phyloP scores from a whole-genome alignment of 2,888 invertebrate genomes.

The Alloplasta piceator region DNA sequence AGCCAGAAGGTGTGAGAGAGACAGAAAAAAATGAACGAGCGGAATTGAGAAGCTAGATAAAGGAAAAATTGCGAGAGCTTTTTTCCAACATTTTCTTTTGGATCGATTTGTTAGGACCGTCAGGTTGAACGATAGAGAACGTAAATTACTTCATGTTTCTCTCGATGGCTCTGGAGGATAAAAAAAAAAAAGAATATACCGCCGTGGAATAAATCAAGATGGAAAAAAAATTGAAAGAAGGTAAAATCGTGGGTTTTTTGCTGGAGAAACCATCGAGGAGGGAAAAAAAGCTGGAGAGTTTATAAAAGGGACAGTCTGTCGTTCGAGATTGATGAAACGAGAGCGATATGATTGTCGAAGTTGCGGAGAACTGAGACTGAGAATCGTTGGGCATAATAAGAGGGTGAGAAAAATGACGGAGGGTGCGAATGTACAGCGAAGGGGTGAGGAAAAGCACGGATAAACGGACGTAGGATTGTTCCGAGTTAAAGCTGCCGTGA shows the following conservation, averaged over 20 bases:
- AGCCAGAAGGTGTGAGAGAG: not conserved
- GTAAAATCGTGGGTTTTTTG: slow-evolving; percentile 24
- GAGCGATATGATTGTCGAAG: too few species aligned
- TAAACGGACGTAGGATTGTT: slow-evolving; percentile 44
- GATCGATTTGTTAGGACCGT: slow-evolving; percentile 52
- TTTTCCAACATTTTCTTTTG: not conserved
- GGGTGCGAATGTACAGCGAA: slow-evolving; percentile 19
- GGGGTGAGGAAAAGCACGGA: slow-evolving; percentile 22
- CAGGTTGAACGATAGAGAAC: slow-evolving; percentile 24
- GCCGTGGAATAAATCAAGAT: not conserved
- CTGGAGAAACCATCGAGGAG: not conserved
- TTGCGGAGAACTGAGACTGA: too few species aligned
- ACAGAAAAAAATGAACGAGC: slow-evolving; percentile 20
- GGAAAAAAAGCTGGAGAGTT: too few species aligned
- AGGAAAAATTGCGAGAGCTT: slow-evolving; percentile 34
- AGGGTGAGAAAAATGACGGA: slow-evolving; percentile 30
- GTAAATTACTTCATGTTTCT: slow-evolving; percentile 50
- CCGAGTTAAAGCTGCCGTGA: slow-evolving; percentile 54
- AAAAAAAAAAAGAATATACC: slow-evolving; percentile 2
- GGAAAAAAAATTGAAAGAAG: not conserved
- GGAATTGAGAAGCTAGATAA: slow-evolving; percentile 41
- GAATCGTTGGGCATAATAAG: not conserved
- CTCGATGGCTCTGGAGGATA: slow-evolving; percentile 11
- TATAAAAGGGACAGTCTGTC: not conserved
- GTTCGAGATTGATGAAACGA: not conserved